Evolutionary conservation across 2,113 vertebrate species (phyloP), one percentile per base, ranked within the genome.

Genomic region (Lycaon pictus): DNA sequence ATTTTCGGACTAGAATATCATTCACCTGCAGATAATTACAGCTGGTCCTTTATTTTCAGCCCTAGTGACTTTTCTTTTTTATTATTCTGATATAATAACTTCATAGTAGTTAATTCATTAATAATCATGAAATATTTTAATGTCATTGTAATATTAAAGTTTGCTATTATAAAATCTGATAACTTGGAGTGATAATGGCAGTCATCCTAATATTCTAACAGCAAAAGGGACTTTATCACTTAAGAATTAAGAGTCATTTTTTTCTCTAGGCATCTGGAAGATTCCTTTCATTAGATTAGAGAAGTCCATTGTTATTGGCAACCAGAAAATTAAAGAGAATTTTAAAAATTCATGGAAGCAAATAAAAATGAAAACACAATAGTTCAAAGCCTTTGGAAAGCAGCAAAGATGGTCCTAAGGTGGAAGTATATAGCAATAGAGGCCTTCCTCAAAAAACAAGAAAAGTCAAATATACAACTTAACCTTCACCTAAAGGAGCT

Each of bases 11-110:
- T 12, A 82, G 19, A 37, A n/a, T 43, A 55, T 69, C 16, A 53
- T 53, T 92, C 20, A 43, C 62, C 32, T 69, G 37, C 76, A 88
- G 37, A 83, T 77, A 96, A 92, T 77, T 95, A 55, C 25, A 82
- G n/a, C 16, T 62, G 48, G n/a, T 67, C 48, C 48, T 77, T 92
- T 13, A 83, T 53, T 67, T 94, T 77, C 60, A 88, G 17, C 71
- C 15, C 9, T 69, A 74, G 32, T 65, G 11, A 65, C 5, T 80
- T 93, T 69, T 82, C 37, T 53, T 67, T 94, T 65, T 90, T 91
- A 90, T 91, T 82, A 15, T 17, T 91, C 0, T 8, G 19, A n/a
- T 88, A 82, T 67, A 77, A 58, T 19, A 67, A 76, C 48, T 87
- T 94, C 67, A 88, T 56, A 65, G 48, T 19, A 74, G 43, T 35